phyloP scores from a whole-genome alignment of 1,140 invertebrate species.

The Drosophila eugracilis region DNA sequence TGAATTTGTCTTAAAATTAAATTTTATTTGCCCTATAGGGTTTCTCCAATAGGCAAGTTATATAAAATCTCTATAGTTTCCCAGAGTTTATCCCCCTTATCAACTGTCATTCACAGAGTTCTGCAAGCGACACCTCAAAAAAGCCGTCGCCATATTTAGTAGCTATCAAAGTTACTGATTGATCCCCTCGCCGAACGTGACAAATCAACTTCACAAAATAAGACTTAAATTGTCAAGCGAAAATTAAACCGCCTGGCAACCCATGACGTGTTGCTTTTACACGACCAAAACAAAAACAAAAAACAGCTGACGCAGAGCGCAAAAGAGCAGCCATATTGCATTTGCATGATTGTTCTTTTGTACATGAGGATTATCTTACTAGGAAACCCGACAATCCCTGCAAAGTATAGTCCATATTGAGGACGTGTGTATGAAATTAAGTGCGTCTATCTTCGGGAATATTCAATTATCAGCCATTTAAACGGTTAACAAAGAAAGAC shows the following conservation, averaged over 20 bases:
- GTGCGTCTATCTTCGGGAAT: conserved; percentile 59
- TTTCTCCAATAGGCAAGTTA: conserved; percentile 8
- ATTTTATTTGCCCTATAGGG: too few species aligned
- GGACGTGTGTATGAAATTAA: conserved; percentile 73
- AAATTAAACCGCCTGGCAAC: conserved; percentile 63
- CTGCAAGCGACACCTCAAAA: conserved; percentile 16
- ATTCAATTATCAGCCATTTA: conserved; percentile 67
- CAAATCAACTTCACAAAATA: conserved; percentile 38
- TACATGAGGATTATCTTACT: conserved; percentile 15
- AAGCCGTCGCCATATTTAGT: conserved; percentile 28
- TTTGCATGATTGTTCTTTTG: background rate
- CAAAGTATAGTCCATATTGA: conserved; percentile 43
- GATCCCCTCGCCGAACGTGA: conserved; percentile 42
- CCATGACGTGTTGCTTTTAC: conserved; percentile 46
- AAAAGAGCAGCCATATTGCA: conserved; percentile 62
- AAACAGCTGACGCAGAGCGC: conserved; percentile 73
- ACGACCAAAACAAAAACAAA: conserved; percentile 66
- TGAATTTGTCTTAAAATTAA: too few species aligned
- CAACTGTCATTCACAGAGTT: conserved; percentile 15
- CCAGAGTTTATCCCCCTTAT: conserved; percentile 23
- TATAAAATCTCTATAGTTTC: conserved; percentile 8
- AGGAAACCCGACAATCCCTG: conserved; percentile 18
- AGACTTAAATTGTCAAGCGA: conserved; percentile 25
- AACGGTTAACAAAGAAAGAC: conserved; percentile 47
- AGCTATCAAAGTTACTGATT: conserved; percentile 58